A percentile compares a stretch with the other conserved stretches of the same genome.
Conservation (phyloP, 2,113 vertebrate genomes). For the Melanocharis versteri region DNA sequence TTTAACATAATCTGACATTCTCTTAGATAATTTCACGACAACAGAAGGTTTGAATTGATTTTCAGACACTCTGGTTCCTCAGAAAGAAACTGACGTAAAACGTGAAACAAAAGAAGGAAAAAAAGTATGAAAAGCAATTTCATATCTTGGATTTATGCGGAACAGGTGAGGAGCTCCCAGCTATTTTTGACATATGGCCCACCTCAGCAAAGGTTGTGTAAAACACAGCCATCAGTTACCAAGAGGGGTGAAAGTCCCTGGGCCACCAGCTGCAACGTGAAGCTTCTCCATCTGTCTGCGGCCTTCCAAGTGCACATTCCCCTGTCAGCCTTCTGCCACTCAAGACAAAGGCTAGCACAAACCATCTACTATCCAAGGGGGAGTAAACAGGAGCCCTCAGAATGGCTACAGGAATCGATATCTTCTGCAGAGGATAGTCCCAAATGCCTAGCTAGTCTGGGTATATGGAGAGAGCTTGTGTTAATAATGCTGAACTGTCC, state of each 20-base stretch:
- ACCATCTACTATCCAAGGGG: not conserved
- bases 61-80: not conserved
- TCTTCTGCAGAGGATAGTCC: not conserved
- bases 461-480: not conserved
- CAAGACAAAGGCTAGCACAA: not conserved
- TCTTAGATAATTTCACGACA: not conserved
- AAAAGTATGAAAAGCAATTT: not conserved
- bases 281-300: not conserved
- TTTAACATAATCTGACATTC: not conserved
- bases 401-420: rapidly evolving
- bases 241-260: not conserved
- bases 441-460: not conserved
- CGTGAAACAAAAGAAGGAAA: rapidly evolving
- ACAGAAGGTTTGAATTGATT: not conserved
- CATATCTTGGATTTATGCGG: not conserved
- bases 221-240: not conserved
- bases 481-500: not conserved
- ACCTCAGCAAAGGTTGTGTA: not conserved
- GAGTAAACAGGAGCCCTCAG: not conserved
- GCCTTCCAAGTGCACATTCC: not conserved
- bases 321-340: not conserved
- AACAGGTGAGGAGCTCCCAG: not conserved
- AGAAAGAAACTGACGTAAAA: not conserved
- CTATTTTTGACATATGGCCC: not conserved
- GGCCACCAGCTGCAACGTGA: not conserved